Percentiles rank a stretch among this genome's conserved stretches.
Evolutionary conservation across 1,140 invertebrate species (phyloP).

Genomic region (Aethina tumida): DNA sequence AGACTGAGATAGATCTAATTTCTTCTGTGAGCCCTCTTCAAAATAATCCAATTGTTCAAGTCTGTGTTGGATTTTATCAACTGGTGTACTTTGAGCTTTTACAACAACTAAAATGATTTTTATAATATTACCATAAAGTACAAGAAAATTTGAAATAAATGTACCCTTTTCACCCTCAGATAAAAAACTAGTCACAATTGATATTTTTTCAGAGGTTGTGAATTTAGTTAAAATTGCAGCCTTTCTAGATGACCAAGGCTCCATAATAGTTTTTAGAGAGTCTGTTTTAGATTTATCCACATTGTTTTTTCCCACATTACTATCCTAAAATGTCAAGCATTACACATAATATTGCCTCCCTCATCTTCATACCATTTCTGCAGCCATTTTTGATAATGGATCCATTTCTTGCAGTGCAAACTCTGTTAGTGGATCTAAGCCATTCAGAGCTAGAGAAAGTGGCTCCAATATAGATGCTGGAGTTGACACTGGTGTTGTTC

Average conservation of each 20-base stretch:
- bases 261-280: slow-evolving; percentile 41
- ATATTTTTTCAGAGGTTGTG: slow-evolving; percentile 84
- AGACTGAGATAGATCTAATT: slow-evolving; percentile 82
- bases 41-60: slow-evolving; percentile 91
- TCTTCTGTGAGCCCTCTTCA: slow-evolving; percentile 79
- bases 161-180: slow-evolving; percentile 70
- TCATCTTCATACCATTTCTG: slow-evolving; percentile 46
- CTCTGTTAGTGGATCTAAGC: slow-evolving; percentile 62
- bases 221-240: slow-evolving; percentile 72
- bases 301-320: slow-evolving; percentile 6
- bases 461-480: slow-evolving; percentile 43
- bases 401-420: slow-evolving; percentile 57
- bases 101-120: slow-evolving; percentile 52
- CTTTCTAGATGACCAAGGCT: slow-evolving; percentile 66
- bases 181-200: slow-evolving; percentile 80
- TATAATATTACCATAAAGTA: too few species aligned
- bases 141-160: slow-evolving; percentile 1
- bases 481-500: slow-evolving; percentile 39
- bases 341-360: too few species aligned
- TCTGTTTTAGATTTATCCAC: slow-evolving; percentile 16
- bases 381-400: slow-evolving; percentile 52
- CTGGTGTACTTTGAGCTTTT: slow-evolving; percentile 66
- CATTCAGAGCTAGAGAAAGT: slow-evolving; percentile 52
- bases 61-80: slow-evolving; percentile 83
- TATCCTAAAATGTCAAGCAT: slow-evolving; percentile 3